Evolutionary conservation across 2,888 invertebrate species (phyloP), one percentile per base, ranked within the genome.

Genomic region (Ligdia adustata): DNA sequence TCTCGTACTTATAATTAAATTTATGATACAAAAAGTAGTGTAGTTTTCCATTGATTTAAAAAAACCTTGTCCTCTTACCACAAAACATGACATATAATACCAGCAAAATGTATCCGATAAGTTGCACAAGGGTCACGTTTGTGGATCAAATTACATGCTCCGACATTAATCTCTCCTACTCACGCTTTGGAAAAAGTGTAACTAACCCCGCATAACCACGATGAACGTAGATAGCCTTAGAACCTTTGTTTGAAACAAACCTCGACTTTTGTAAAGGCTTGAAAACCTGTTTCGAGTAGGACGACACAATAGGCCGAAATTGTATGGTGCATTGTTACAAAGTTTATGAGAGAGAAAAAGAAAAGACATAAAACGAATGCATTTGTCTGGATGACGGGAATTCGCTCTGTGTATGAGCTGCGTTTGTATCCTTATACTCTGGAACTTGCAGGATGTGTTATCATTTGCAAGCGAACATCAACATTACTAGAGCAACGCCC

Each of bases 231-330:
- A 69, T 72, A 71, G 62, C 58, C 51, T 56, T 64, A 61, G 66
- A 69, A 67, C 64, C 75, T 75, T 75, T 77, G 74, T 79, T 75
- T 60, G 61, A 60, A 59, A 60, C 24, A n/a, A 64, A 62, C 70
- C 66, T 69, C 65, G 65, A 57, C 59, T 65, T 68, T 71, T 75
- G 76, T 72, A 62, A 61, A 66, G 68, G 66, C 72, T 72, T 56
- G 67, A 62, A 73, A 82, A 84, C 82, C 77, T 69, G 82, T 83
- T 79, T 63, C 54, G 52, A 67, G 69, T 67, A 22, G 64, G 63
- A 66, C 65, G 65, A 68, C 69, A 73, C 73, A 75, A 76, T 73
- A 68, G 67, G 57, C 58, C 53, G 60, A 64, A 63, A 69, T 66
- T 65, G 60, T 64, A 57, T 55, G 51, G 46, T 64, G 53, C 44